A percentile compares a stretch with the other conserved stretches of the same genome.
Evolutionary conservation across 92 coral and sea anemone genomes (phyloP).

Genomic region (Zoanthus solanderi): DNA sequence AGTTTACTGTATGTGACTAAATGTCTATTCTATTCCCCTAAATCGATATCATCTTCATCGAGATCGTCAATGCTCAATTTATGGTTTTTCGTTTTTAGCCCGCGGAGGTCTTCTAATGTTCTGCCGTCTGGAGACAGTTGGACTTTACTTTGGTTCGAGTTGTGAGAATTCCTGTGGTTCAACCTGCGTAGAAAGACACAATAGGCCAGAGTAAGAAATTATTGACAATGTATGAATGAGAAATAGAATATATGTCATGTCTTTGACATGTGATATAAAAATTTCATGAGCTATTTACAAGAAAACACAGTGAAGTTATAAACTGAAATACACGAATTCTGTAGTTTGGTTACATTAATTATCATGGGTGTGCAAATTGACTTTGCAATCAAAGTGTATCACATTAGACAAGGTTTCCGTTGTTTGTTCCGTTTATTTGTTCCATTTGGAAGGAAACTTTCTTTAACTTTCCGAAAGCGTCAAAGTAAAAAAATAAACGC

Average conservation of each 20-base stretch:
- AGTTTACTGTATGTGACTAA: conserved; percentile 15
- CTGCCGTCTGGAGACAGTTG: conserved; percentile 86
- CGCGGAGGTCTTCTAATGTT: conserved; percentile 92
- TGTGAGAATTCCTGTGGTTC: conserved; percentile 71
- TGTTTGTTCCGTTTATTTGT: not conserved
- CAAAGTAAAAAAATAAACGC: not conserved
- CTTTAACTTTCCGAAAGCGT: not conserved
- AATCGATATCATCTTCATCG: conserved; percentile 62
- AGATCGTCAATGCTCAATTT: conserved; percentile 66
- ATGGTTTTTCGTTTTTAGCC: conserved; percentile 87
- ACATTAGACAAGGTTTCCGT: not conserved
- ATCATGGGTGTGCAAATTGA: not conserved
- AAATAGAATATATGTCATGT: not conserved
- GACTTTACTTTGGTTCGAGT: conserved; percentile 71
- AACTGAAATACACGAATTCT: not conserved
- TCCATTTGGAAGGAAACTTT: not conserved
- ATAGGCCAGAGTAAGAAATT: conserved; percentile 46
- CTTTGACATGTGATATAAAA: conserved; percentile 41
- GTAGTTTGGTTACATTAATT: not conserved
- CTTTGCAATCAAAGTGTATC: conserved; percentile 7
- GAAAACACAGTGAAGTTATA: conserved; percentile 7
- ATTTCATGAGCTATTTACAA: conserved; percentile 30
- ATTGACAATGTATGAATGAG: conserved; percentile 17
- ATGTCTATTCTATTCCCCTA: conserved; percentile 20
- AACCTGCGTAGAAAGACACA: conserved; percentile 34